phyloP scores from a whole-genome alignment of 2,888 invertebrate genomes.

The Blomia tropicalis region DNA sequence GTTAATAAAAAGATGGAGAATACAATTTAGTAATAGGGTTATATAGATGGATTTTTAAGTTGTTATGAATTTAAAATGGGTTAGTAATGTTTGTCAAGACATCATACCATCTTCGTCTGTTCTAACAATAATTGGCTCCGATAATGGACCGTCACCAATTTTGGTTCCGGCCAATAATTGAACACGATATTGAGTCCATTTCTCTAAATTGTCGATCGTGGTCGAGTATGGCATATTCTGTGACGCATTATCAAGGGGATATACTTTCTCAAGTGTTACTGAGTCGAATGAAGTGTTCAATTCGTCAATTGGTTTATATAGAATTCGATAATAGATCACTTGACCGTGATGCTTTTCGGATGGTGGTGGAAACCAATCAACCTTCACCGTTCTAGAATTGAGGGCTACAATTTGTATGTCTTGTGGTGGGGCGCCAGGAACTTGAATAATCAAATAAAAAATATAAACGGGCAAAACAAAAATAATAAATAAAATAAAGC shows the following conservation, averaged over 20 bases:
- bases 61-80: background rate
- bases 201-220: slow-evolving; percentile 70
- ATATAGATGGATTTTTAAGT: background rate
- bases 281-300: slow-evolving; percentile 51
- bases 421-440: slow-evolving; percentile 89
- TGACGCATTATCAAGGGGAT: slow-evolving; percentile 32
- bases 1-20: slow-evolving; percentile 17
- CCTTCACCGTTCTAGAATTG: slow-evolving; percentile 71
- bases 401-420: slow-evolving; percentile 74
- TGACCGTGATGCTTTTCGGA: slow-evolving; percentile 52
- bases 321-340: background rate
- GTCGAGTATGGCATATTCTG: slow-evolving; percentile 37
- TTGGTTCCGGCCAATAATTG: slow-evolving; percentile 91
- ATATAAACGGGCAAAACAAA: slow-evolving; percentile 27
- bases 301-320: background rate
- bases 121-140: slow-evolving; percentile 74
- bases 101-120: slow-evolving; percentile 97
- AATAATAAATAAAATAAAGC: slow-evolving; percentile 26
- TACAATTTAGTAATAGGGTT: background rate
- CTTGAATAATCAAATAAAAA: slow-evolving; percentile 41
- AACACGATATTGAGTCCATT: slow-evolving; percentile 89
- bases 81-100: background rate
- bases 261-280: slow-evolving; percentile 44
- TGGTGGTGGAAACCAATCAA: slow-evolving; percentile 78
- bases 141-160: slow-evolving; percentile 86